phyloP scores from a whole-genome alignment of 2,888 invertebrate genomes.

The Agrochola macilenta region DNA sequence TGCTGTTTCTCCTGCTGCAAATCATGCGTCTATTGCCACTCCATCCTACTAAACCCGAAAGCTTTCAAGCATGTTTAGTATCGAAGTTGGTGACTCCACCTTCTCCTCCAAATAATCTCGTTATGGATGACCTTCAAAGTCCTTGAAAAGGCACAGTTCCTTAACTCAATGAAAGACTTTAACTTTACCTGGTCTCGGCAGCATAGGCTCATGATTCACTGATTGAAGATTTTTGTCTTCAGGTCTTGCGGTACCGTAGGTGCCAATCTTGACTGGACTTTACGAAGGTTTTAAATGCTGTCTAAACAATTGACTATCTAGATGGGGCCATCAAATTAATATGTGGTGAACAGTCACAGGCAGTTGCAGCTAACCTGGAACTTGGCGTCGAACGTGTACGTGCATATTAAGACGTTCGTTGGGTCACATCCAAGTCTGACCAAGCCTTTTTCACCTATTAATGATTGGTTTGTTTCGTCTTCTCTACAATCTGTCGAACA shows the following conservation, averaged over 20 bases:
- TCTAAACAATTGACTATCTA: no score
- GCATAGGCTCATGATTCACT: neutral
- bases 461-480: neutral
- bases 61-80: neutral
- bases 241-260: neutral
- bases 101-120: neutral
- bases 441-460: neutral
- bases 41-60: no score
- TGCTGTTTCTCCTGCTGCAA: neutral
- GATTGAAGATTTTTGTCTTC: neutral
- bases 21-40: neutral
- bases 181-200: neutral
- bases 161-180: neutral
- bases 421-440: no score
- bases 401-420: no score
- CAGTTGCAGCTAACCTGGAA: no score
- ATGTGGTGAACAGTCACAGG: no score
- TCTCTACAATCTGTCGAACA: neutral
- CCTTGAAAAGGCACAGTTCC: neutral
- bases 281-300: no score
- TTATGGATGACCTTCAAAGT: neutral
- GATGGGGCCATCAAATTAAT: no score
- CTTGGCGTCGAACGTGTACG: no score
- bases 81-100: neutral
- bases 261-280: no score